Conservation (phyloP, 2,888 invertebrate species). For the Xanthorhoe designata region DNA sequence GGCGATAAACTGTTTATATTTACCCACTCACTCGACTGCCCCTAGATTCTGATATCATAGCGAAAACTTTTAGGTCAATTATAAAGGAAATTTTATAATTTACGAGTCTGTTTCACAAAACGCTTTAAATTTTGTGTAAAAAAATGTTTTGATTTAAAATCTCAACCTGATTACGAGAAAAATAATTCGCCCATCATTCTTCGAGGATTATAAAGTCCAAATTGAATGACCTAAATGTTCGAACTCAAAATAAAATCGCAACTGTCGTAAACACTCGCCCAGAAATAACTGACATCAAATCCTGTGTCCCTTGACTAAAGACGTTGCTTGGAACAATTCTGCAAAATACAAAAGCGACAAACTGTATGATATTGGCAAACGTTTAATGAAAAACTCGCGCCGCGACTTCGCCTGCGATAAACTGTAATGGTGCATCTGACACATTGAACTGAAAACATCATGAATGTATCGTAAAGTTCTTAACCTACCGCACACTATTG, state of each 20-base stretch:
- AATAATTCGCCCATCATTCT: constrained; percentile 27
- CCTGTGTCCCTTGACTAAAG: constrained; percentile 27
- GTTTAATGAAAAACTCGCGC: constrained; percentile 14
- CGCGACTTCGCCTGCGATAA: no score
- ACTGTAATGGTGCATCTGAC: constrained; percentile 28
- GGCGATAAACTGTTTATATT: constrained; percentile 17
- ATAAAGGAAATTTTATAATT: constrained; percentile 14
- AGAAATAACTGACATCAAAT: constrained; percentile 24
- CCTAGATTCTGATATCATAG: background rate
- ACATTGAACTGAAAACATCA: constrained; percentile 19
- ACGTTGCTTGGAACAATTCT: constrained; percentile 18
- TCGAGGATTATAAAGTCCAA: constrained; percentile 19
- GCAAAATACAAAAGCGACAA: constrained; percentile 17
- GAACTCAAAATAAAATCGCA: constrained; percentile 30
- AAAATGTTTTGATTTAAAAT: constrained; percentile 19
- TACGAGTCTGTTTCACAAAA: constrained; percentile 14
- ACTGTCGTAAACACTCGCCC: constrained; percentile 28
- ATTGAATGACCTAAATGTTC: constrained; percentile 32
- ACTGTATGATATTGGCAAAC: constrained; percentile 24
- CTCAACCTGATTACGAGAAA: constrained; percentile 23
- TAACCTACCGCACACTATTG: constrained; percentile 26
- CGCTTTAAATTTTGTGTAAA: background rate
- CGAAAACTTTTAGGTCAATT: constrained; percentile 13
- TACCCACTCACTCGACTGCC: constrained; percentile 1
- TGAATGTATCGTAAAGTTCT: constrained; percentile 21